These are phyloP conservation scores for Anoplophora glabripennis DNA, from an alignment of 1,140 invertebrate species.

Conservation along the genomic window DNA sequence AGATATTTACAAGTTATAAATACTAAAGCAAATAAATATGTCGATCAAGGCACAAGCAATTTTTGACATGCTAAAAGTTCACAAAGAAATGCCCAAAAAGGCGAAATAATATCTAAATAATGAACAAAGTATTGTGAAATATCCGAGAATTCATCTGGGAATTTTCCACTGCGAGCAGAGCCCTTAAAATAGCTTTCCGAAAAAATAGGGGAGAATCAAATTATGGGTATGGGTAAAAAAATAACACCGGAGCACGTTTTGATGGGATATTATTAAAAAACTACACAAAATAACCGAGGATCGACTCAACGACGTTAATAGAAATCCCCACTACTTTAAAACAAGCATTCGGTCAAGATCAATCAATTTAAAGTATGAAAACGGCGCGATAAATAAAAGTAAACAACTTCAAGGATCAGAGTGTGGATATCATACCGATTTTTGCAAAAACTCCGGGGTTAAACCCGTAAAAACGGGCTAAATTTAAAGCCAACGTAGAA, in stretches of 20 bases:
- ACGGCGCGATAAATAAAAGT: slow-evolving; percentile 36
- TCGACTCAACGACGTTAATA: slow-evolving; percentile 11
- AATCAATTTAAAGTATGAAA: slow-evolving; percentile 39
- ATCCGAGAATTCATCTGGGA: slow-evolving; percentile 14
- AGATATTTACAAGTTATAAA: too few relatives aligned
- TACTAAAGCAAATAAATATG: too few relatives aligned
- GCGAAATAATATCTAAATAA: too few relatives aligned
- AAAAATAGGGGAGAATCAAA: too few relatives aligned
- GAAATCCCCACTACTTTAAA: slow-evolving; percentile 11
- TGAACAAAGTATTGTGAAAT: neutral
- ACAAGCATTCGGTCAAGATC: slow-evolving; percentile 28
- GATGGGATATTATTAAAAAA: slow-evolving; percentile 2
- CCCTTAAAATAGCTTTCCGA: neutral
- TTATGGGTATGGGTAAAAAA: too few relatives aligned
- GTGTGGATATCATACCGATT: slow-evolving; percentile 13
- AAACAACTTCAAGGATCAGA: slow-evolving; percentile 27
- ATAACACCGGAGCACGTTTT: too few relatives aligned
- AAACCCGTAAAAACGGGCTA: slow-evolving; percentile 14
- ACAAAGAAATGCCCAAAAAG: too few relatives aligned
- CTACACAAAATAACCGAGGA: slow-evolving; percentile 3
- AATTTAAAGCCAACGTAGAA: slow-evolving; percentile 28
- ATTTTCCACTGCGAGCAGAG: slow-evolving; percentile 20
- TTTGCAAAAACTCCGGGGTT: slow-evolving; percentile 14
- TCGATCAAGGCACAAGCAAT: too few relatives aligned
- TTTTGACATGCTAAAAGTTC: too few relatives aligned